Evolutionary conservation across 2,888 invertebrate species (phyloP).

Genomic region (Amphiduros pacificus): DNA sequence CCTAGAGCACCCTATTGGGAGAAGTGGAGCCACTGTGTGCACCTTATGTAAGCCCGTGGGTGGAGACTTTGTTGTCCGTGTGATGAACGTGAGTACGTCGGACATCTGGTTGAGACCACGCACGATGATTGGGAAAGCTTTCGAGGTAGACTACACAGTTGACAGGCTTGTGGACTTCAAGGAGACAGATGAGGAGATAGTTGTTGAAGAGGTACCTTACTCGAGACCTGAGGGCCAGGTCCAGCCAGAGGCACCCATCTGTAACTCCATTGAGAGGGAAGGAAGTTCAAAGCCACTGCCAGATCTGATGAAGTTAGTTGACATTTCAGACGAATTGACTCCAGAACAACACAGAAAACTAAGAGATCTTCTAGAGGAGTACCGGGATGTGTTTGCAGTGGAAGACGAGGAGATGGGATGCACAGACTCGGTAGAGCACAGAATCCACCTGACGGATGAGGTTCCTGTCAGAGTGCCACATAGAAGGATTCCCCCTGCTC

Average conservation of each 20-base stretch:
- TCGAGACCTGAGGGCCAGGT: too few species aligned
- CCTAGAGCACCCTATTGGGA: background rate
- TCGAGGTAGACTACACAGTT: background rate
- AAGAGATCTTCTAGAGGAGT: background rate
- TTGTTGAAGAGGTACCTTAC: background rate
- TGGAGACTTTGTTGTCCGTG: background rate
- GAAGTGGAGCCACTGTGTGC: background rate
- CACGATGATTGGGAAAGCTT: background rate
- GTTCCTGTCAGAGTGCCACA: background rate
- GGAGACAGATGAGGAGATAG: background rate
- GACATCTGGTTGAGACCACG: background rate
- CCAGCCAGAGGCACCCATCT: background rate
- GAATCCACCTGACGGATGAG: background rate
- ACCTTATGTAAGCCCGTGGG: background rate
- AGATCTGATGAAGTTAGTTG: background rate
- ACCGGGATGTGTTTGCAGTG: constrained; percentile 4
- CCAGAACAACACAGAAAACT: background rate
- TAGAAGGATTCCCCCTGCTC: background rate
- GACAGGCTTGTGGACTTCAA: background rate
- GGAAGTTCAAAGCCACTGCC: too few species aligned
- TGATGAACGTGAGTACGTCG: background rate
- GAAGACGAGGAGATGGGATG: constrained; percentile 1
- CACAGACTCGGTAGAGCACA: background rate
- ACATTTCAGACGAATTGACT: background rate
- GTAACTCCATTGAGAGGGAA: background rate